phyloP scores from a whole-genome alignment of 1,140 invertebrate species.

The Bombus balteatus region DNA sequence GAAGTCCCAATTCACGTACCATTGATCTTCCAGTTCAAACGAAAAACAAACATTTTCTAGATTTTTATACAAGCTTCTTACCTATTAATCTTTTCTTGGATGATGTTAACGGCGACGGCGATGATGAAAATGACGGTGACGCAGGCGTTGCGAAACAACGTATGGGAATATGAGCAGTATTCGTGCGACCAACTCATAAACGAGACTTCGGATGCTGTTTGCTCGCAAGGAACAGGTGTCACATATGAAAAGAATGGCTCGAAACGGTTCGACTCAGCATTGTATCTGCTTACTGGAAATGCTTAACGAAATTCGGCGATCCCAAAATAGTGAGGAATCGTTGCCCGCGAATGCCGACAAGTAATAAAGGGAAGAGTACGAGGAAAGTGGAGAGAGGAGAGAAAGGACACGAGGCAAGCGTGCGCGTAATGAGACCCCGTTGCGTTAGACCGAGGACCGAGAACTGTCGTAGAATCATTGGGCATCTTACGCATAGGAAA shows the following conservation, averaged over 20 bases:
- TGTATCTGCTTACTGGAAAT: neutral
- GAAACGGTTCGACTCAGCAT: neutral
- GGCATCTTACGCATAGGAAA: neutral
- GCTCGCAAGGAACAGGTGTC: neutral
- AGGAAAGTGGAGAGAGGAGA: neutral
- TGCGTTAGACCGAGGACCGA: slow-evolving; percentile 6
- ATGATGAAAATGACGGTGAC: neutral
- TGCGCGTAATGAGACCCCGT: neutral
- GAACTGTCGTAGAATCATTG: neutral
- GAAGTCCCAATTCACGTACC: neutral
- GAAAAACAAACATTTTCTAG: neutral
- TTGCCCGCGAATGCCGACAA: neutral
- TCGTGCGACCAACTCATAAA: neutral
- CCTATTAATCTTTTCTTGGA: neutral
- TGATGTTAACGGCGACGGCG: neutral
- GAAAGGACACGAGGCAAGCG: neutral
- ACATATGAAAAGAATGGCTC: neutral
- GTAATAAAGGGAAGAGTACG: no score
- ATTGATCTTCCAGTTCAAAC: neutral
- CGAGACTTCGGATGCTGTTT: neutral
- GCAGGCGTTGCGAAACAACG: neutral
- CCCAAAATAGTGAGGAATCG: neutral
- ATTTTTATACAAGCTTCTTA: neutral
- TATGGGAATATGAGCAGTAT: neutral
- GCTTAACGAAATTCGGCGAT: neutral